These are phyloP conservation scores for Sebastes cheni DNA, from an alignment of 2,797 vertebrate genomes.

Conservation along the genomic window DNA sequence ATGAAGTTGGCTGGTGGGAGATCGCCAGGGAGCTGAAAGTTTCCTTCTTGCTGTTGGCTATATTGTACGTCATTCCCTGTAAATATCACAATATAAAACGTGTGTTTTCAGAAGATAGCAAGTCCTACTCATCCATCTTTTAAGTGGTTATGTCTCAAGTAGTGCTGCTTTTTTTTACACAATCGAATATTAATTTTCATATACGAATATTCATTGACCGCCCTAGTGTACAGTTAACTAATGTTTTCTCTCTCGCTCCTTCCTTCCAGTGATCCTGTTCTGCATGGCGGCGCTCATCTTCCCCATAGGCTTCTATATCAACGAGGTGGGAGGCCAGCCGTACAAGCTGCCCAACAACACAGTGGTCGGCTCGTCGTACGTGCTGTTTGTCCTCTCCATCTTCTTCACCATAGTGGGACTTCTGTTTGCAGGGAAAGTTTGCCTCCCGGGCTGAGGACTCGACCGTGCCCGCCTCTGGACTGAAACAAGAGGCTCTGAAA, in stretches of 20 bases:
- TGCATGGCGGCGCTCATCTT: slow-evolving; percentile 99
- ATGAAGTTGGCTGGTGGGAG: too few relatives aligned
- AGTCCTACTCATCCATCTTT: too few relatives aligned
- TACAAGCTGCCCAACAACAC: slow-evolving; percentile 99
- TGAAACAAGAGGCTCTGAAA: slow-evolving; percentile 62
- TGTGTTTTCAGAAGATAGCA: too few relatives aligned
- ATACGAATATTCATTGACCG: not conserved
- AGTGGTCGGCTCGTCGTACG: slow-evolving; percentile 97
- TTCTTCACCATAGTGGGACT: slow-evolving; percentile 99
- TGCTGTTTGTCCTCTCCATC: slow-evolving; percentile 98
- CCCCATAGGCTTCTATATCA: slow-evolving; percentile 99
- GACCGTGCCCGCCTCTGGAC: slow-evolving; percentile 57
- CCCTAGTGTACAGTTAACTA: slow-evolving; percentile 18
- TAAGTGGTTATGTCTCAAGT: too few relatives aligned
- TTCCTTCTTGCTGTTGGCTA: too few relatives aligned
- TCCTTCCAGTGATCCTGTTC: slow-evolving; percentile 95
- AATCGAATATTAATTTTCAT: not conserved
- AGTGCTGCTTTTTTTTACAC: too few relatives aligned
- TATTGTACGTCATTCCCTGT: too few relatives aligned
- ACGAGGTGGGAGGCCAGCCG: slow-evolving; percentile 97
- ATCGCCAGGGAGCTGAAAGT: too few relatives aligned
- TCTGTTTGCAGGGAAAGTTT: slow-evolving; percentile 98
- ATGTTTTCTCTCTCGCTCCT: slow-evolving; percentile 52
- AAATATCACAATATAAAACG: too few relatives aligned
- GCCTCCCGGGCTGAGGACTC: slow-evolving; percentile 92